A percentile compares a stretch with the other conserved stretches of the same genome.
Evolutionary conservation across 2,797 vertebrate genomes (phyloP).

Genomic region (Florisuga fusca): DNA sequence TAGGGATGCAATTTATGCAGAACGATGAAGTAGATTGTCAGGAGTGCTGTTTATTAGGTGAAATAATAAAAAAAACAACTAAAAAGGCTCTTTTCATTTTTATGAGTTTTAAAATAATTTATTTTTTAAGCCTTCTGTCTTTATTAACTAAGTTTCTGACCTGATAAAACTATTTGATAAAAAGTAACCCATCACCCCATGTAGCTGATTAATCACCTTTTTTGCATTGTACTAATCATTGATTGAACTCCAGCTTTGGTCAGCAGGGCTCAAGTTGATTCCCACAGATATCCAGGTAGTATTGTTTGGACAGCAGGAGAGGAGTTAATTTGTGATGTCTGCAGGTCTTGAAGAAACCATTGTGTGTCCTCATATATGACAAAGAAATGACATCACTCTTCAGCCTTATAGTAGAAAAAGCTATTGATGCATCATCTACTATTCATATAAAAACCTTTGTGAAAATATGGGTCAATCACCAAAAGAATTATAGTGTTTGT

Average conservation of each 20-base stretch:
- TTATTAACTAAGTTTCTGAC: conserved; percentile 15
- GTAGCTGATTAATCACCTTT: conserved; percentile 47
- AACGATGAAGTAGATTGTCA: conserved; percentile 63
- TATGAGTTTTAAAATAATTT: conserved; percentile 40
- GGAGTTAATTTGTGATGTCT: not conserved
- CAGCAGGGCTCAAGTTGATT: not conserved
- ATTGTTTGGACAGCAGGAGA: conserved; percentile 8
- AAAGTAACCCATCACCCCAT: conserved; percentile 4
- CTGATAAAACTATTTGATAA: not conserved
- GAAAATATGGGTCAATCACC: conserved; percentile 14
- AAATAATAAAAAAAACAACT: conserved; percentile 61
- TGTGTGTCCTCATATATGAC: not conserved
- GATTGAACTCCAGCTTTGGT: conserved; percentile 16
- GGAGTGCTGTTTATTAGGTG: conserved; percentile 54
- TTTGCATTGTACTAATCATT: conserved; percentile 9
- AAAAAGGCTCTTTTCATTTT: conserved; percentile 50
- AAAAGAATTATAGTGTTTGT: conserved; percentile 10
- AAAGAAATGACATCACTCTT: conserved; percentile 27
- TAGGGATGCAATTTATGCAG: conserved; percentile 58
- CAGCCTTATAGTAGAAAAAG: conserved; percentile 4
- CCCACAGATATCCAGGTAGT: conserved; percentile 40
- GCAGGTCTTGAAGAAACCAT: conserved; percentile 15
- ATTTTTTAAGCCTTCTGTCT: conserved; percentile 26
- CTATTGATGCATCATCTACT: not conserved
- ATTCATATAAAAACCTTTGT: conserved; percentile 1